phyloP scores from a whole-genome alignment of 2,888 invertebrate species.

The Chrysolina oricalcia region DNA sequence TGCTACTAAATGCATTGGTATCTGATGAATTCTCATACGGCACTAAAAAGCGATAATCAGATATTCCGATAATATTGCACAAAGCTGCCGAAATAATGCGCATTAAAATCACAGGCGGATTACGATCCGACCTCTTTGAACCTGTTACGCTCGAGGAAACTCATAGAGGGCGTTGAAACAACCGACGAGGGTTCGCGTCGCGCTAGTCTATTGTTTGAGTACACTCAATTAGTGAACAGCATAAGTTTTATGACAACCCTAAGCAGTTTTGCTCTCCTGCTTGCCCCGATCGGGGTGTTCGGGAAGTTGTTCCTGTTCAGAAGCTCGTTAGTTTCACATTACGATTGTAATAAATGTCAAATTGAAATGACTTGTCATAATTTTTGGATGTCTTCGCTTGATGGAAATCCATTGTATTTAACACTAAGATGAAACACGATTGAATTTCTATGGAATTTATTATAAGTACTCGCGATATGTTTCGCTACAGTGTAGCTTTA shows the following conservation, averaged over 20 bases:
- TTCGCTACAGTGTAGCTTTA: too few species aligned
- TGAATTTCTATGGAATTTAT: too few species aligned
- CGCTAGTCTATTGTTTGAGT: conserved; percentile 68
- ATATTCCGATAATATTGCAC: conserved; percentile 64
- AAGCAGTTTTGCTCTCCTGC: conserved; percentile 35
- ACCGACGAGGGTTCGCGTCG: conserved; percentile 63
- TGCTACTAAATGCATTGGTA: conserved; percentile 53
- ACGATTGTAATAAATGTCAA: conserved; percentile 12
- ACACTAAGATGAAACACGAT: too few species aligned
- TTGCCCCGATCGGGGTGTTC: conserved; percentile 32
- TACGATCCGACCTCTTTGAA: conserved; percentile 69
- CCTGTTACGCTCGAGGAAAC: conserved; percentile 68
- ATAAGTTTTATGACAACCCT: conserved; percentile 59
- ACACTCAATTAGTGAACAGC: conserved; percentile 70
- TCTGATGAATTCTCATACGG: conserved; percentile 56
- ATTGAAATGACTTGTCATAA: not conserved
- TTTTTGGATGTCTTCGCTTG: too few species aligned
- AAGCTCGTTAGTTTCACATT: conserved; percentile 13
- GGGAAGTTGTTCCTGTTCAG: conserved; percentile 9
- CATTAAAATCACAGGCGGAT: conserved; percentile 71
- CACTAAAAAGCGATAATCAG: conserved; percentile 68
- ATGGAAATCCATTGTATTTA: too few species aligned
- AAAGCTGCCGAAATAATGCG: conserved; percentile 70
- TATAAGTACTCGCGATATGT: too few species aligned
- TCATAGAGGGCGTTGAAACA: conserved; percentile 65